Evolutionary conservation across 1,140 invertebrate species (phyloP).

Genomic region (Drosophila cardini): DNA sequence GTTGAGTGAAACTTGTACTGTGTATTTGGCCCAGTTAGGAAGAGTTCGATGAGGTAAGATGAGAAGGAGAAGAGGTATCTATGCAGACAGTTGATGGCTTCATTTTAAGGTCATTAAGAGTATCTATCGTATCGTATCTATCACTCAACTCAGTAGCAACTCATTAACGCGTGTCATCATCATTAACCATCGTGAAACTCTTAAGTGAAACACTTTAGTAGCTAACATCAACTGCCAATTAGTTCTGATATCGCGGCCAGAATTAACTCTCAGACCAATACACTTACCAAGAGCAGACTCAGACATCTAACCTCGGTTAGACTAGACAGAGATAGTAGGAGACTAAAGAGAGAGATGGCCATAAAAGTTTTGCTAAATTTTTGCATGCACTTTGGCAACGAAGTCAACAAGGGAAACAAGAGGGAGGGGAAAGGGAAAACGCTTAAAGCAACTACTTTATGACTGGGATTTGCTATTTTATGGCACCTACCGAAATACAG

Average conservation of each 20-base stretch:
- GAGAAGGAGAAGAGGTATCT: constrained; percentile 17
- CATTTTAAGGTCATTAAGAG: constrained; percentile 33
- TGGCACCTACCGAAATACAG: constrained; percentile 3
- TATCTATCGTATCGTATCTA: constrained; percentile 27
- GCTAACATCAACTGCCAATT: constrained; percentile 56
- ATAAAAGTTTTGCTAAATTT: constrained; percentile 62
- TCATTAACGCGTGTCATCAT: constrained; percentile 52
- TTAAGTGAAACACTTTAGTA: constrained; percentile 43
- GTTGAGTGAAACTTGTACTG: neutral
- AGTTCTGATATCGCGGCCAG: constrained; percentile 44
- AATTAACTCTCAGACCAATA: constrained; percentile 53
- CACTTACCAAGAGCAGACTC: constrained; percentile 44
- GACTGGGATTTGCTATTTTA: constrained; percentile 38
- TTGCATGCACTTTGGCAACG: constrained; percentile 43
- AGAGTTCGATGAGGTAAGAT: neutral
- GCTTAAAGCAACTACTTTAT: constrained; percentile 72
- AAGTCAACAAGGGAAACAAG: constrained; percentile 21
- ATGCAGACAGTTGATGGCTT: constrained; percentile 24
- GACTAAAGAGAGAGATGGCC: constrained; percentile 8
- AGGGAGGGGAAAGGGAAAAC: neutral
- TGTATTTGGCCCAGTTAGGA: constrained; percentile 1
- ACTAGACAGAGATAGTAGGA: neutral
- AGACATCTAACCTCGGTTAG: constrained; percentile 1
- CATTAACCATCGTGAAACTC: constrained; percentile 32
- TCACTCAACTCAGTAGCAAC: constrained; percentile 30